phyloP scores from a whole-genome alignment of 2,797 vertebrate genomes.

The Thaleichthys pacificus region DNA sequence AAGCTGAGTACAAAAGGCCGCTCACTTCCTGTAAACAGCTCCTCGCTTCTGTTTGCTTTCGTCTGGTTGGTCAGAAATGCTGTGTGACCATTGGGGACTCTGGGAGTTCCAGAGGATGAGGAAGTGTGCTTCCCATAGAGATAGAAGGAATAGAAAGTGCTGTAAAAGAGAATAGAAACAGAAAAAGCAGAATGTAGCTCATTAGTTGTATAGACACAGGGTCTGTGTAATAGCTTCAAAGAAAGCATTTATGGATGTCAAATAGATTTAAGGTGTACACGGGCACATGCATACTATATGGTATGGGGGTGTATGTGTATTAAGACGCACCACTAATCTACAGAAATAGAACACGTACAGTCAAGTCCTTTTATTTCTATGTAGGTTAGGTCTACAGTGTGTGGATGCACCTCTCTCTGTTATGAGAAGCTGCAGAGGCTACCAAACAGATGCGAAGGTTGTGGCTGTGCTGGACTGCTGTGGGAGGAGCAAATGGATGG shows the following conservation, averaged over 20 bases:
- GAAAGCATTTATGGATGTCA: not conserved
- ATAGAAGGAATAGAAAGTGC: slow-evolving; percentile 48
- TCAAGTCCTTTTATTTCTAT: no score
- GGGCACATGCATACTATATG: no score
- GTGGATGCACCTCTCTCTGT: no score
- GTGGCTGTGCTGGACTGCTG: no score
- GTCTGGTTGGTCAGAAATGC: slow-evolving; percentile 49
- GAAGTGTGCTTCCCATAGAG: slow-evolving; percentile 70
- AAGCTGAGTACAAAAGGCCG: slow-evolving; percentile 78
- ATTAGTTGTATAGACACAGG: not conserved
- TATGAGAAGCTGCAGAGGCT: no score
- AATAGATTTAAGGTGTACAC: no score
- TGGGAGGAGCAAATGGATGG: no score
- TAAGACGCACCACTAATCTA: no score
- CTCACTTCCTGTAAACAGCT: slow-evolving; percentile 84
- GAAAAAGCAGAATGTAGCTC: not conserved
- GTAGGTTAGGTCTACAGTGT: no score
- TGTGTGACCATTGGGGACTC: slow-evolving; percentile 50
- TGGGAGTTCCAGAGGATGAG: slow-evolving; percentile 70
- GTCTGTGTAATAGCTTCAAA: not conserved
- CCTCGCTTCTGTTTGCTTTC: slow-evolving; percentile 19
- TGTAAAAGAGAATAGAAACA: slow-evolving; percentile 47
- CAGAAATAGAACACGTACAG: no score
- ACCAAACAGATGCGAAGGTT: no score
- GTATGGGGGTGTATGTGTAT: no score